phyloP scores from a whole-genome alignment of 2,797 vertebrate species.

The Silurus aristotelis region DNA sequence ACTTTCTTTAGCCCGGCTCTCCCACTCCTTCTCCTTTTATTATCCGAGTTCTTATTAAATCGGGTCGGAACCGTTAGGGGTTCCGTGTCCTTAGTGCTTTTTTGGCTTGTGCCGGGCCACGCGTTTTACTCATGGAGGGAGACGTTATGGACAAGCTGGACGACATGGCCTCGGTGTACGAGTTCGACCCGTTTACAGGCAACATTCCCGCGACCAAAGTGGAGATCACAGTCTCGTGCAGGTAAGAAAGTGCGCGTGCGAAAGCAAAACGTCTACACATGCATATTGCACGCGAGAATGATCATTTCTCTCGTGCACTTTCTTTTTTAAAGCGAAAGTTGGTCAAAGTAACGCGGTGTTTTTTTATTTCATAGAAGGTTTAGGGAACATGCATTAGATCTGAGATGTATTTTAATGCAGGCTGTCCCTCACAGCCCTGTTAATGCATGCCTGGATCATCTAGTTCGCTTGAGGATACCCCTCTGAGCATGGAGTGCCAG shows the following conservation, averaged over 20 bases:
- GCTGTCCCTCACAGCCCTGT: neutral
- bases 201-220: conserved; percentile 94
- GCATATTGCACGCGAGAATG: neutral
- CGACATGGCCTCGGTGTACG: conserved; percentile 88
- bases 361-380: neutral
- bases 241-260: conserved; percentile 73
- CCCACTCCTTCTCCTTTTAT: neutral
- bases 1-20: neutral
- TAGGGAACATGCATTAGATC: neutral
- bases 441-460: neutral
- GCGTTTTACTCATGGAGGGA: conserved; percentile 75
- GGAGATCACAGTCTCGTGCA: conserved; percentile 95
- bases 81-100: neutral
- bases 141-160: conserved; percentile 86
- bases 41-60: neutral
- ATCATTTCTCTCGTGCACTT: neutral
- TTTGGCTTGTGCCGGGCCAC: conserved; percentile 62
- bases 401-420: neutral
- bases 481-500: neutral
- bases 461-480: neutral
- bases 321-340: neutral
- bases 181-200: conserved; percentile 86
- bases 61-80: neutral
- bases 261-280: neutral
- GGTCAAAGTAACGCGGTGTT: neutral